Conservation (phyloP, 2,113 vertebrate genomes). For the Puntigrus tetrazona region DNA sequence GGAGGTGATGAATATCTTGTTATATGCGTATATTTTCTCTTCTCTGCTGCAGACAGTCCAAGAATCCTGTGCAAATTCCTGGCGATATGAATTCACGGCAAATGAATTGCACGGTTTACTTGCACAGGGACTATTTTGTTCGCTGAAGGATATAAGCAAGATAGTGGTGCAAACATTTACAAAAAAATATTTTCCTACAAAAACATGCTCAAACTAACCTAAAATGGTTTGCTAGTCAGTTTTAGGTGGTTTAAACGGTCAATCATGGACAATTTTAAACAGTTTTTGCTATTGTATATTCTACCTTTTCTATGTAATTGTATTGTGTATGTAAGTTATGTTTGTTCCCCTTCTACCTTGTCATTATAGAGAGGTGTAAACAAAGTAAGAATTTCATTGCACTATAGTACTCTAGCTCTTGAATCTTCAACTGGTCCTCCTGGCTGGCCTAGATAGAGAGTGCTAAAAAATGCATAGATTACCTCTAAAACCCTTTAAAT, state of each 20-base stretch:
- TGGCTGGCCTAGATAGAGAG: not conserved
- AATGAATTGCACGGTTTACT: not conserved
- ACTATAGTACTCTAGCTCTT: too few species aligned
- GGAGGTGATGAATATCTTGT: slow-evolving; percentile 27
- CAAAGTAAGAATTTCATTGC: too few species aligned
- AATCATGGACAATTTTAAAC: too few species aligned
- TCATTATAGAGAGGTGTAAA: too few species aligned
- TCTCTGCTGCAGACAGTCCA: not conserved
- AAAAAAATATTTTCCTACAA: not conserved
- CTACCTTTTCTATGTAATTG: too few species aligned
- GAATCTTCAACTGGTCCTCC: not conserved
- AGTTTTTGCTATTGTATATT: too few species aligned
- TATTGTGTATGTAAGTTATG: too few species aligned
- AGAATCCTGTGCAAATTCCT: not conserved
- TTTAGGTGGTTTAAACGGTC: not conserved
- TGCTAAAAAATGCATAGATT: not conserved
- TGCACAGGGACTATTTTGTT: not conserved
- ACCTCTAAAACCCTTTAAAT: not conserved
- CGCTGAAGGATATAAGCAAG: not conserved
- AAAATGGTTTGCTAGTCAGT: not conserved
- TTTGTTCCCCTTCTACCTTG: too few species aligned
- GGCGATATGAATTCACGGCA: not conserved
- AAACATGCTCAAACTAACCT: not conserved
- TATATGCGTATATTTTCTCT: not conserved
- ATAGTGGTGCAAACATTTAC: not conserved